Evolutionary conservation across 2,888 invertebrate species (phyloP).

Genomic region (Eristalis tenax): DNA sequence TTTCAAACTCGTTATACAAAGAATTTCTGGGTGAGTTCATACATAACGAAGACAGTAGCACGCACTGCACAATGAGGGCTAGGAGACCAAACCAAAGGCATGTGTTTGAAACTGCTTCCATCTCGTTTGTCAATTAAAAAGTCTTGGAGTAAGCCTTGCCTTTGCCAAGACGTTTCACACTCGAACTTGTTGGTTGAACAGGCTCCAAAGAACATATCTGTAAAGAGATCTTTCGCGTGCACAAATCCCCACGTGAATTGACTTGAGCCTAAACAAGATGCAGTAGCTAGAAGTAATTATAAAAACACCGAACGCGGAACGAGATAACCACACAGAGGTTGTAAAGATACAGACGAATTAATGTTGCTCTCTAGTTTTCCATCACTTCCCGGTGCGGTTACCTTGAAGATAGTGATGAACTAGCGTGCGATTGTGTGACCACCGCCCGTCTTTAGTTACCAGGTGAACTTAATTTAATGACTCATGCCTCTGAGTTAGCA

Average conservation of each 20-base stretch:
- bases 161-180: no score
- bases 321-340: not conserved
- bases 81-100: no score
- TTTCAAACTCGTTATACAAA: no score
- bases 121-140: no score
- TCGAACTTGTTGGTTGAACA: no score
- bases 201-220: no score
- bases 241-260: not conserved
- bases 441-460: slow-evolving; percentile 16
- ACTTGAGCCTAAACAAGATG: not conserved
- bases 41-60: no score
- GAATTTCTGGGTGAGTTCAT: no score
- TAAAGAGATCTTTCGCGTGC: no score
- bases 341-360: not conserved
- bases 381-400: not conserved
- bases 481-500: not conserved
- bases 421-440: not conserved
- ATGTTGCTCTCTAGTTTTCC: not conserved
- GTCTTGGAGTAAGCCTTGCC: no score
- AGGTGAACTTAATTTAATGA: slow-evolving; percentile 22
- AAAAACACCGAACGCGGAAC: not conserved
- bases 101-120: no score
- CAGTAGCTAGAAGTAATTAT: not conserved
- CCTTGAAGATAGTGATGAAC: not conserved
- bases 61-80: no score